Conservation (phyloP, 2,113 vertebrate genomes). For the Dasyornis broadbenti region DNA sequence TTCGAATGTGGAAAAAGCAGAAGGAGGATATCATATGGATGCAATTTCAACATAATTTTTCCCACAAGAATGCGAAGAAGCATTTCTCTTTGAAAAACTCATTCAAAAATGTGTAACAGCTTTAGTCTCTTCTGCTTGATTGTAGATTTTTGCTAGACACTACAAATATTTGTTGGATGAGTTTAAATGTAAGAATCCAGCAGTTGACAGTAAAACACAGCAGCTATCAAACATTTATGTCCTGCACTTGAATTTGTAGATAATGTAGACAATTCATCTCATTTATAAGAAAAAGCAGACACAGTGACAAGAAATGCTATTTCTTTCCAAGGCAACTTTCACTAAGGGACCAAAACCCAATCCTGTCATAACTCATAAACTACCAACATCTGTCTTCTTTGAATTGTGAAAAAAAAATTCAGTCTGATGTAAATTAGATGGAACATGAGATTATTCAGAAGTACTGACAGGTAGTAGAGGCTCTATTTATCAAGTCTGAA, state of each 20-base stretch:
- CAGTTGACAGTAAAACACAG: background rate
- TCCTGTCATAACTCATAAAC: background rate
- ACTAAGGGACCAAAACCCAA: background rate
- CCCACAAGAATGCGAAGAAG: background rate
- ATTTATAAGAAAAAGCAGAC: background rate
- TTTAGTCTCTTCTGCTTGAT: background rate
- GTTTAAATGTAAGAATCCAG: background rate
- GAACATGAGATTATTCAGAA: background rate
- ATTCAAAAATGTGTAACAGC: background rate
- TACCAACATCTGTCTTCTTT: background rate
- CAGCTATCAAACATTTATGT: background rate
- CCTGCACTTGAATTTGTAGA: background rate
- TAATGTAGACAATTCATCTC: background rate
- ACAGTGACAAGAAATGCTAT: background rate
- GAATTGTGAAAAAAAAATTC: background rate
- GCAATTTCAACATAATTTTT: background rate
- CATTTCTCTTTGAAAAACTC: background rate
- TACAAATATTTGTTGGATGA: background rate
- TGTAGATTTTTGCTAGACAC: background rate
- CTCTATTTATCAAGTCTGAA: background rate
- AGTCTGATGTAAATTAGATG: background rate
- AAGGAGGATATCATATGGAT: background rate
- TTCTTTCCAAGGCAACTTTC: background rate
- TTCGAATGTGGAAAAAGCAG: background rate
- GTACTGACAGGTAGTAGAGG: background rate